Evolutionary conservation across 2,888 invertebrate genomes (phyloP).

Genomic region (Neria commutata): DNA sequence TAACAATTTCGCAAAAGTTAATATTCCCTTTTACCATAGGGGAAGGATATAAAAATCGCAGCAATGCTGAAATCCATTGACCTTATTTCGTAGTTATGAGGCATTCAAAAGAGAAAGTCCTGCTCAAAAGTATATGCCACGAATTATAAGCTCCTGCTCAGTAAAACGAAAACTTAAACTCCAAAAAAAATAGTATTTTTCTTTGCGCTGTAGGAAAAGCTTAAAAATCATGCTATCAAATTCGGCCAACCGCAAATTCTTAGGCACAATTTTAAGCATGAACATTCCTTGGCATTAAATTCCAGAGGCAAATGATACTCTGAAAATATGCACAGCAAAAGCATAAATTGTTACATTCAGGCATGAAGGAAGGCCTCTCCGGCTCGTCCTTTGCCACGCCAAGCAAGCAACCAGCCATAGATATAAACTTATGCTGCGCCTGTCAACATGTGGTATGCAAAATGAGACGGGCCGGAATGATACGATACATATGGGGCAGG

Average conservation of each 20-base stretch:
- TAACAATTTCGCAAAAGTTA: no score
- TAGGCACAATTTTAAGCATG: neutral
- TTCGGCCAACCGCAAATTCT: constrained; percentile 8
- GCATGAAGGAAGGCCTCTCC: neutral
- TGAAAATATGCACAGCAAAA: neutral
- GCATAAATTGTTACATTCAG: neutral
- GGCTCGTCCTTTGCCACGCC: neutral
- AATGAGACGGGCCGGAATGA: neutral
- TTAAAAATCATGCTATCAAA: constrained; percentile 3
- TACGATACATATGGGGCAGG: no score
- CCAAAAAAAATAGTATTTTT: no score
- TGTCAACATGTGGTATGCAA: neutral
- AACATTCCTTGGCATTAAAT: neutral
- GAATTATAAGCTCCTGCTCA: no score
- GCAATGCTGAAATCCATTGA: no score
- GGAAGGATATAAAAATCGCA: no score
- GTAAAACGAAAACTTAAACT: no score
- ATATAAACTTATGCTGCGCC: neutral
- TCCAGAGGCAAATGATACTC: neutral
- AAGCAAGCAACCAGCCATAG: neutral
- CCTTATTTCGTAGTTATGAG: no score
- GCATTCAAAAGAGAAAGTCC: no score
- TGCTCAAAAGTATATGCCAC: no score
- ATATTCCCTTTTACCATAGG: no score
- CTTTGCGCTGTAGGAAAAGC: neutral